phyloP scores from a whole-genome alignment of 2,888 invertebrate species.

The Suillia variegata region DNA sequence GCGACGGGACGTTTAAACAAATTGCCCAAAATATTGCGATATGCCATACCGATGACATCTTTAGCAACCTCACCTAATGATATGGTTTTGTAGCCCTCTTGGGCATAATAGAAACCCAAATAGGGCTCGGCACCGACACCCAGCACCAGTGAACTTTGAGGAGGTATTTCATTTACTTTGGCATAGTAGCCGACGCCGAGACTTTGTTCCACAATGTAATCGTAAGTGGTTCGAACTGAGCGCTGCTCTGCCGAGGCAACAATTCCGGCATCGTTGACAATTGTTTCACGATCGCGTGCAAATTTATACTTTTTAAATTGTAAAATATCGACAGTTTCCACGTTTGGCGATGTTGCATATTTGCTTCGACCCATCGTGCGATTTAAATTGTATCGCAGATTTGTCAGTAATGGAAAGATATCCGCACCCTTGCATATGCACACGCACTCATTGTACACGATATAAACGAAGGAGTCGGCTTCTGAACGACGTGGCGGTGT shows the following conservation, averaged over 20 bases:
- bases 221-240: too few species aligned
- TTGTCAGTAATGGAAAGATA: conserved; percentile 78
- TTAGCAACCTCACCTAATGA: conserved; percentile 89
- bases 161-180: conserved; percentile 74
- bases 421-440: conserved; percentile 73
- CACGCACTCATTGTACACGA: conserved; percentile 71
- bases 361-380: conserved; percentile 30
- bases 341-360: not conserved
- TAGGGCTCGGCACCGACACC: conserved; percentile 83
- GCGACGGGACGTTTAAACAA: conserved; percentile 51
- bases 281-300: conserved; percentile 71
- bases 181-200: conserved; percentile 54
- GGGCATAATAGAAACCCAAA: conserved; percentile 85
- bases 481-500: conserved; percentile 59
- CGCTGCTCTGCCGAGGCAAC: conserved; percentile 68
- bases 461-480: conserved; percentile 49
- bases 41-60: conserved; percentile 74
- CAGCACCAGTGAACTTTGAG: conserved; percentile 76
- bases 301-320: conserved; percentile 88
- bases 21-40: conserved; percentile 80
- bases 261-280: conserved; percentile 77
- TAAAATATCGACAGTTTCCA: conserved; percentile 59
- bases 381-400: conserved; percentile 75
- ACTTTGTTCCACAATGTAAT: conserved; percentile 73
- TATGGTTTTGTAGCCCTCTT: conserved; percentile 84